Evolutionary conservation across 2,797 vertebrate genomes (phyloP).

Genomic region (Lateolabrax maculatus): DNA sequence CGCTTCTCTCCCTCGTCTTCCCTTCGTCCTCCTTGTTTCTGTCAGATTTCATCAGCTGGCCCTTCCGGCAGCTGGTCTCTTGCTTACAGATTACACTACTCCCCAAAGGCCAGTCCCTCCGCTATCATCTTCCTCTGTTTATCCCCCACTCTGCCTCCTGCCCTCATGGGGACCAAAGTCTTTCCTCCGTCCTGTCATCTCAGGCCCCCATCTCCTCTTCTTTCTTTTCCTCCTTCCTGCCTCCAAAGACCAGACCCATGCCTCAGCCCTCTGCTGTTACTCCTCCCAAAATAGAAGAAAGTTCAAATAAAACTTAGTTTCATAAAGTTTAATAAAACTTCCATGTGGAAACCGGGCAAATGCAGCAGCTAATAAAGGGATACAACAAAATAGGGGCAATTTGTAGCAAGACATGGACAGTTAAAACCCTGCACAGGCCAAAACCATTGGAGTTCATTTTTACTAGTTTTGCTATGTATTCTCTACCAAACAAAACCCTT

Average conservation of each 20-base stretch:
- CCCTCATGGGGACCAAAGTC: conserved; percentile 43
- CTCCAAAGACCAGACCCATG: conserved; percentile 27
- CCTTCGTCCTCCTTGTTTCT: conserved; percentile 46
- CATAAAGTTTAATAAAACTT: not conserved
- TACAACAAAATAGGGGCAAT: not conserved
- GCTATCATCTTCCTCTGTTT: conserved; percentile 64
- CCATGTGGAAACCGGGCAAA: conserved; percentile 11
- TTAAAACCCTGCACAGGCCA: not conserved
- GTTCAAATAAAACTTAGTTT: conserved; percentile 21
- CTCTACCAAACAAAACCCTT: not conserved
- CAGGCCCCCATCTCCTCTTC: conserved; percentile 28
- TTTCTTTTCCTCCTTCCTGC: conserved; percentile 39
- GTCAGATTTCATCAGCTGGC: conserved; percentile 74
- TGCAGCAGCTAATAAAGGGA: not conserved
- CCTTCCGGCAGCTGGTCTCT: conserved; percentile 49
- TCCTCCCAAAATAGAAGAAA: not conserved
- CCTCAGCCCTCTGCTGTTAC: not conserved
- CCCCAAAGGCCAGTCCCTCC: conserved; percentile 53
- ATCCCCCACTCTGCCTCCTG: conserved; percentile 43
- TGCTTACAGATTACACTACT: conserved; percentile 75
- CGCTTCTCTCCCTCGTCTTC: not conserved
- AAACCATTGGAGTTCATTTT: not conserved
- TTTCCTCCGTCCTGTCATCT: conserved; percentile 53
- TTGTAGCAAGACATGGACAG: not conserved
- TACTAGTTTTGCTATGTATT: not conserved